Percentiles rank a stretch among this genome's conserved stretches.
phyloP scores from a whole-genome alignment of 2,113 vertebrate species.

The rabbit (Oryctolagus cuniculus) region mOryCun1.1 NC_091432.1:50002001-50002500 shows the following conservation, averaged over 20 bases:
- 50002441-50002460: too few species aligned
- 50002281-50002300: background rate
- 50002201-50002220: background rate
- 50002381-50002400: background rate
- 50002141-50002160: constrained; percentile 53
- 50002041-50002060: constrained; percentile 69
- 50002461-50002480: too few species aligned
- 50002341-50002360: constrained; percentile 55
- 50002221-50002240: background rate
- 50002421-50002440: too few species aligned
- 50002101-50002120: constrained; percentile 34
- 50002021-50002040: constrained; percentile 68
- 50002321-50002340: constrained; percentile 29
- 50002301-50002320: constrained; percentile 21
- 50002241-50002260: background rate
- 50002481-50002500: too few species aligned
- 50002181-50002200: background rate
- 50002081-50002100: constrained; percentile 15
- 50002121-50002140: constrained; percentile 14
- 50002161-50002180: background rate
- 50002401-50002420: too few species aligned
- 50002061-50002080: constrained; percentile 17
- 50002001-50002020: constrained; percentile 75
- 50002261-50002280: background rate
- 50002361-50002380: constrained; percentile 26